These are phyloP conservation scores for Hypanus sabinus DNA, from an alignment of 2,113 vertebrate genomes.

Conservation along the genomic window DNA sequence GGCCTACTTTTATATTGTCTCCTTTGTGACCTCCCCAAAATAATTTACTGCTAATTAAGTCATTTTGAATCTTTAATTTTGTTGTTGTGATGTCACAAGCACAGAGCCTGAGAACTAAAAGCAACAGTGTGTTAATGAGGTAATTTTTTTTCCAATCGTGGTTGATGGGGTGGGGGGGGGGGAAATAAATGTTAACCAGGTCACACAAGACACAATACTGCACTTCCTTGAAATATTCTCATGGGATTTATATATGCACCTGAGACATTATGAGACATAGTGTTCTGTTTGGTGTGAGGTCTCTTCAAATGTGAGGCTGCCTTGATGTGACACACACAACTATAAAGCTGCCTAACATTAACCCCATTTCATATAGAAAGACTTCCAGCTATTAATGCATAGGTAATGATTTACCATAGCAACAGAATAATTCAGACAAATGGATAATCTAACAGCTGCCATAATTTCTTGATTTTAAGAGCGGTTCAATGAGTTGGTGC, in stretches of 20 bases:
- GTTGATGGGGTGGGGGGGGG: neutral
- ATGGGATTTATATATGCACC: neutral
- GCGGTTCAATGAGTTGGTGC: neutral
- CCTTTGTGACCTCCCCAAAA: neutral
- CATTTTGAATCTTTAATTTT: neutral
- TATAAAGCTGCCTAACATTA: neutral
- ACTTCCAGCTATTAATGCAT: neutral
- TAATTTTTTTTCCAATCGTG: neutral
- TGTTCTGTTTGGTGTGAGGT: neutral
- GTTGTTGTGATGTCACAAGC: neutral
- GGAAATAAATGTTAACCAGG: neutral
- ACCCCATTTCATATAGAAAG: neutral
- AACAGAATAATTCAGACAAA: neutral
- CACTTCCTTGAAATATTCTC: neutral
- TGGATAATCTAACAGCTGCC: neutral
- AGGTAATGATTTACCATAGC: neutral
- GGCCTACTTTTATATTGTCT: neutral
- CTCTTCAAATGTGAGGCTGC: neutral
- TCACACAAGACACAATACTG: neutral
- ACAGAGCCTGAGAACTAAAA: neutral
- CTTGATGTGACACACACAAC: neutral
- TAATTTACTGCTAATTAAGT: neutral
- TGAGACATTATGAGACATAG: neutral
- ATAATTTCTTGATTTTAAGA: neutral
- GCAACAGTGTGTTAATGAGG: neutral